phyloP scores from a whole-genome alignment of 2,888 invertebrate genomes.

The Thymelicus sylvestris region DNA sequence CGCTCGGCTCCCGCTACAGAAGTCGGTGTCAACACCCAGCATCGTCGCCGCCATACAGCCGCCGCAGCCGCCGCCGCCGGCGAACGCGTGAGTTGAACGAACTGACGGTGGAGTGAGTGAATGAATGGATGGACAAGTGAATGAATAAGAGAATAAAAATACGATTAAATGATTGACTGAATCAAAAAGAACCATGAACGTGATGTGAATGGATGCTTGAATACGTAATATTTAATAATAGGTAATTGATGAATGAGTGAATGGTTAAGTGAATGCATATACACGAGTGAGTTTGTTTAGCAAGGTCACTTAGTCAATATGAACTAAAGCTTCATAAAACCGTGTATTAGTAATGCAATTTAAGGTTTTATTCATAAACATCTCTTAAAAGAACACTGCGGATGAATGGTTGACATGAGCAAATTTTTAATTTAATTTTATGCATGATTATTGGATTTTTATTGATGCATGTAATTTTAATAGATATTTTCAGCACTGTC shows the following conservation, averaged over 20 bases:
- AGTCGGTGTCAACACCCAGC: conserved; percentile 95
- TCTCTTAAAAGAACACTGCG: not conserved
- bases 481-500: conserved; percentile 63
- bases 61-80: conserved; percentile 63
- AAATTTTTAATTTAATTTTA: not conserved
- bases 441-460: conserved; percentile 26
- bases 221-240: no score
- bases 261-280: no score
- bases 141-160: no score
- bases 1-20: conserved; percentile 91
- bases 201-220: no score
- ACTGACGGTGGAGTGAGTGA: not conserved
- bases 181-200: no score
- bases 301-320: no score
- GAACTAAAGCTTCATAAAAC: no score
- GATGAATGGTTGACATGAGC: not conserved
- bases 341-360: no score
- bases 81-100: conserved; percentile 59
- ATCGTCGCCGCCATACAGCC: conserved; percentile 88
- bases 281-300: no score
- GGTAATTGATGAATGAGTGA: no score
- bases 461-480: conserved; percentile 42
- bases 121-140: not conserved
- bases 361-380: no score
- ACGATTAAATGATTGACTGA: no score